A percentile compares a stretch with the other conserved stretches of the same genome.
phyloP scores from a whole-genome alignment of 2,888 invertebrate genomes.

The Acleris holmiana region DNA sequence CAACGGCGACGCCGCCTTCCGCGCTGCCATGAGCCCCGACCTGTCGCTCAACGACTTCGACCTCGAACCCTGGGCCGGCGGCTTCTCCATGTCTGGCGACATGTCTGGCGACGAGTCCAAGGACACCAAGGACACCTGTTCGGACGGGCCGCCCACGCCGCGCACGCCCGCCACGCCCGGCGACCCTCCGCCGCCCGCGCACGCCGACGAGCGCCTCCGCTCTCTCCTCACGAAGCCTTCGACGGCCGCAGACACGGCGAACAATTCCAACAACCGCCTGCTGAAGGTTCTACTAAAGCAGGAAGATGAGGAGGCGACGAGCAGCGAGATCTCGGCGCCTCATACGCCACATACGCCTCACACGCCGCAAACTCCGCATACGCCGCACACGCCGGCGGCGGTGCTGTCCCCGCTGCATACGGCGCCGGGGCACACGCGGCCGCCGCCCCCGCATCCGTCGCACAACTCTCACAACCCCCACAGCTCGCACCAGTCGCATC shows the following conservation, averaged over 20 bases:
- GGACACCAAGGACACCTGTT: slow-evolving; percentile 75
- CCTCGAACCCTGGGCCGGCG: slow-evolving; percentile 86
- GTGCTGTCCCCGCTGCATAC: slow-evolving; percentile 46
- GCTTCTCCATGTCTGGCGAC: slow-evolving; percentile 85
- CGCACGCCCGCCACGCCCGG: slow-evolving; percentile 65
- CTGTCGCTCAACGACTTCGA: slow-evolving; percentile 86
- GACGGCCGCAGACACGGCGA: slow-evolving; percentile 55
- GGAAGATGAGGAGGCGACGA: slow-evolving; percentile 75
- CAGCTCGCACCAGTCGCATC: slow-evolving; percentile 50
- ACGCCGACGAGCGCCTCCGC: slow-evolving; percentile 79
- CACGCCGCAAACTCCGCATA: slow-evolving; percentile 54
- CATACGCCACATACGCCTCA: slow-evolving; percentile 73
- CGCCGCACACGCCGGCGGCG: slow-evolving; percentile 59
- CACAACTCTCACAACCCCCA: slow-evolving; percentile 46
- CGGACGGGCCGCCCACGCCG: slow-evolving; percentile 61
- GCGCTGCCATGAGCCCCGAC: slow-evolving; percentile 75
- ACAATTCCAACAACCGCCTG: slow-evolving; percentile 70
- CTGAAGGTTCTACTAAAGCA: slow-evolving; percentile 74
- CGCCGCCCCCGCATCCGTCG: slow-evolving; percentile 53
- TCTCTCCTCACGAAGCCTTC: slow-evolving; percentile 84
- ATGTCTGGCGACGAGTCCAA: slow-evolving; percentile 80
- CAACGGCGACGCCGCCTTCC: slow-evolving; percentile 84
- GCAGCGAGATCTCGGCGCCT: slow-evolving; percentile 74
- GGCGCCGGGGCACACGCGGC: slow-evolving; percentile 46
- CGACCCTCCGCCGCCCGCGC: slow-evolving; percentile 52